Evolutionary conservation across 2,797 vertebrate species (phyloP), one percentile per base, ranked within the genome.

Genomic region (Coccyzus lansbergi): DNA sequence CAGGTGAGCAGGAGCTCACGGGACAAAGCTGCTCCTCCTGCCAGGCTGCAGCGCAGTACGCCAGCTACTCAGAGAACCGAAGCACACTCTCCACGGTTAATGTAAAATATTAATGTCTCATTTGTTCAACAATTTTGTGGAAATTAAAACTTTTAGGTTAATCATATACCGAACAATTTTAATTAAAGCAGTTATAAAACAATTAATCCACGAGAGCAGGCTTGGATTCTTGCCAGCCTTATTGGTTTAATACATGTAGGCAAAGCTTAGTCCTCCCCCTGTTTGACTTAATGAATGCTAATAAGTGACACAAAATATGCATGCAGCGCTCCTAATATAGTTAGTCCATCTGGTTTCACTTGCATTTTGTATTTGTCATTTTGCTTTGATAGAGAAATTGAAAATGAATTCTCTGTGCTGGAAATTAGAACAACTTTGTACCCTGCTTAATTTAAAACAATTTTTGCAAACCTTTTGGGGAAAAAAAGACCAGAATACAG

Each of bases 141-240:
- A 98, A 98, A 98, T 98, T 97, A 98, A 98, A 98, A 98, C 97
- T 98, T 98, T 98, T 98, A 98, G 97, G 98, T 98, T 98, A 98
- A 98, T 98, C 97, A 98, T 98, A 98, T 97, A 98, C 97, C 96
- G 97, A 98, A 96, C 96, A 97, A 97, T 97, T 98, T 98, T 98
- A 98, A 98, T 98, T 98, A 98, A 98, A 98, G 97, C 97, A 97
- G 97, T 98, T 98, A 98, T 97, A 97, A 98, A 98, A 98, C 97
- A 98, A 98, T 98, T 98, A 98, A 98, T 98, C 96, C 97, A 98
- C 49, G 71, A 98, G 97, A 97, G 96, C 97, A 93, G 94, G 69
- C 93, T 97, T 98, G 98, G 98, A 97, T 95, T 91, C 77, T 44
- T 90, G 98, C 98, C 98, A 98, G 96, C 91, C 92, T 97, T 98